Percentiles rank a stretch among this genome's conserved stretches.
Evolutionary conservation across 1,140 invertebrate species (phyloP).

Genomic region (Nasonia giraulti): DNA sequence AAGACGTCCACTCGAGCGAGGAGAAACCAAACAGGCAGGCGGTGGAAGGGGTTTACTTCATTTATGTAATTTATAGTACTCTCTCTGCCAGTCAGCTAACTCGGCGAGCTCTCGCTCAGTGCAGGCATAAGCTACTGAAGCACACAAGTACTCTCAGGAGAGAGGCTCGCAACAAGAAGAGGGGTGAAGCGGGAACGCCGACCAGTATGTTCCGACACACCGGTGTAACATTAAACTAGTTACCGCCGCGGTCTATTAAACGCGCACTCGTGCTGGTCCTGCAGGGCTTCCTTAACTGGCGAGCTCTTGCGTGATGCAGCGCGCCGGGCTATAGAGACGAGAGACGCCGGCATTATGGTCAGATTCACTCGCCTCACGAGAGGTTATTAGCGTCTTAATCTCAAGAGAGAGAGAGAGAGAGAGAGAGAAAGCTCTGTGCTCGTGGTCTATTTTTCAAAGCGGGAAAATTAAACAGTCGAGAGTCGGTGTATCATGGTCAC

Average conservation of each 20-base stretch:
- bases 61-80: slow-evolving; percentile 70
- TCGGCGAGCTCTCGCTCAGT: slow-evolving; percentile 37
- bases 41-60: slow-evolving; percentile 60
- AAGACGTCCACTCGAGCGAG: slow-evolving; percentile 63
- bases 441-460: too few species aligned
- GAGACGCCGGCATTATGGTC: not conserved
- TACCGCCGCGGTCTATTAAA: slow-evolving; percentile 58
- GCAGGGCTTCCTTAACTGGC: not conserved
- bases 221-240: slow-evolving; percentile 67
- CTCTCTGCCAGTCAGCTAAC: slow-evolving; percentile 58
- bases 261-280: slow-evolving; percentile 45
- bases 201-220: slow-evolving; percentile 58
- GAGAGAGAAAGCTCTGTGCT: too few species aligned
- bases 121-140: slow-evolving; percentile 32
- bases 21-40: slow-evolving; percentile 28
- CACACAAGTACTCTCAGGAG: slow-evolving; percentile 45
- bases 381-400: too few species aligned
- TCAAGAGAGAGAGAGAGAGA: too few species aligned
- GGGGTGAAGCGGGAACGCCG: not conserved
- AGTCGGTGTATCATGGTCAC: too few species aligned
- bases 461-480: too few species aligned
- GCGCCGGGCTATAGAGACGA: too few species aligned
- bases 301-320: not conserved
- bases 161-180: not conserved
- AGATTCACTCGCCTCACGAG: not conserved